phyloP scores from a whole-genome alignment of 2,113 vertebrate species.

The Procavia capensis region DNA sequence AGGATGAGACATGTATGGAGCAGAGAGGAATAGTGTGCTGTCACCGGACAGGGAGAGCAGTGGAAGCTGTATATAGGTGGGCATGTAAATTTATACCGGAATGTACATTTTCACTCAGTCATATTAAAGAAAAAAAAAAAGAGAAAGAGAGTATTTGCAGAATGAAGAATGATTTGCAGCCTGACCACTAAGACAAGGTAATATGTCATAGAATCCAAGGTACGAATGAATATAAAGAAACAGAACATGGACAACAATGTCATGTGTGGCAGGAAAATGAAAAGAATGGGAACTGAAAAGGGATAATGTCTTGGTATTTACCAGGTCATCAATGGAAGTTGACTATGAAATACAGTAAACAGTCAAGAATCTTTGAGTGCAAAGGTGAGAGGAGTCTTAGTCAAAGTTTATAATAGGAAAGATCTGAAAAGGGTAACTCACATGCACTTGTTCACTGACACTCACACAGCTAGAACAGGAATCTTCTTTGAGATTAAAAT shows the following conservation, averaged over 20 bases:
- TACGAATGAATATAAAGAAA: not conserved
- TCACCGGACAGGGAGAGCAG: too few relatives aligned
- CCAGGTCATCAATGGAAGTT: not conserved
- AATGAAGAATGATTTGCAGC: not conserved
- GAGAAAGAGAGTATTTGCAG: not conserved
- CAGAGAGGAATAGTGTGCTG: too few relatives aligned
- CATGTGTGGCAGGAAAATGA: not conserved
- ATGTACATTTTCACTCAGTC: too few relatives aligned
- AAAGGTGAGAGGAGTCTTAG: not conserved
- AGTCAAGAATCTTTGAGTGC: not conserved
- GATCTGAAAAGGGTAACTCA: not conserved
- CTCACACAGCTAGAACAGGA: not conserved
- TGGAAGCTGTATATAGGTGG: too few relatives aligned
- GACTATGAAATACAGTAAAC: not conserved
- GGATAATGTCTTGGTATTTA: not conserved
- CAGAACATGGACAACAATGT: not conserved
- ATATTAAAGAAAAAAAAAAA: too few relatives aligned
- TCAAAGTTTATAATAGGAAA: not conserved
- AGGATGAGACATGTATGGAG: too few relatives aligned
- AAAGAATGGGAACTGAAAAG: not conserved
- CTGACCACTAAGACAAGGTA: not conserved
- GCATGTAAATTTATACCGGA: too few relatives aligned
- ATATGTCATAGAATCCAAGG: not conserved
- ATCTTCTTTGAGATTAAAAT: slow-evolving; percentile 12
- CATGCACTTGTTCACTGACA: not conserved